Percentiles rank a stretch among this genome's conserved stretches.
Conservation (phyloP, 30 jellyfish, hydroid and myxozoan species). For the Hydractinia echinata region DNA sequence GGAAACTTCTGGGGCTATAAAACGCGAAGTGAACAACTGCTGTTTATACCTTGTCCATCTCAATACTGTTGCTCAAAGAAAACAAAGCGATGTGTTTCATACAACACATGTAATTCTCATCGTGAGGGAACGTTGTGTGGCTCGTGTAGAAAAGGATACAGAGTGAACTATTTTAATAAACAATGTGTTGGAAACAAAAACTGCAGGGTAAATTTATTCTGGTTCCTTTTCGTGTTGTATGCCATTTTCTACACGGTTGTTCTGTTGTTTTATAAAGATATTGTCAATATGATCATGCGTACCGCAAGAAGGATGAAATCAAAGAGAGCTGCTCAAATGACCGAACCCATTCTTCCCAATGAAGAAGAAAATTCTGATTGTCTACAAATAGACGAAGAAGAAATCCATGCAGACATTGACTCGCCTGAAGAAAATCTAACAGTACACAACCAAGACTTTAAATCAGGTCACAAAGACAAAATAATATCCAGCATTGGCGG, state of each 20-base stretch:
- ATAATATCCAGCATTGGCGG: too few relatives aligned
- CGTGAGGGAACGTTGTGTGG: slow-evolving; percentile 24
- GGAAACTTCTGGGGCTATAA: slow-evolving; percentile 47
- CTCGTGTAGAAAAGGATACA: slow-evolving; percentile 28
- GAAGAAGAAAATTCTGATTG: neutral
- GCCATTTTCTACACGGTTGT: neutral
- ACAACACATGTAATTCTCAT: slow-evolving; percentile 5
- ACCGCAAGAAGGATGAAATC: neutral
- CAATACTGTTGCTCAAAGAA: slow-evolving; percentile 33
- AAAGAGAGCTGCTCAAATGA: neutral
- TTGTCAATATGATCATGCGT: neutral
- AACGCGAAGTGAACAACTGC: neutral
- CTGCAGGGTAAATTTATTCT: slow-evolving; percentile 26
- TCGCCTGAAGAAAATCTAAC: neutral
- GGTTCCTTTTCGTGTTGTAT: slow-evolving; percentile 14
- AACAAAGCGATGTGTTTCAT: slow-evolving; percentile 24
- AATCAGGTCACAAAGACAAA: too few relatives aligned
- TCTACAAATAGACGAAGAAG: neutral
- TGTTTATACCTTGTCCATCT: slow-evolving; percentile 14
- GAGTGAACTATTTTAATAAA: slow-evolving; percentile 25
- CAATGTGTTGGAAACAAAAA: slow-evolving; percentile 11
- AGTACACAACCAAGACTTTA: neutral
- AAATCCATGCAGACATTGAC: neutral
- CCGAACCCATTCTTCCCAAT: neutral
- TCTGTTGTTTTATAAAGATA: slow-evolving; percentile 26